Conservation (phyloP, 2,797 vertebrate genomes). For the Rhinophrynus dorsalis region DNA sequence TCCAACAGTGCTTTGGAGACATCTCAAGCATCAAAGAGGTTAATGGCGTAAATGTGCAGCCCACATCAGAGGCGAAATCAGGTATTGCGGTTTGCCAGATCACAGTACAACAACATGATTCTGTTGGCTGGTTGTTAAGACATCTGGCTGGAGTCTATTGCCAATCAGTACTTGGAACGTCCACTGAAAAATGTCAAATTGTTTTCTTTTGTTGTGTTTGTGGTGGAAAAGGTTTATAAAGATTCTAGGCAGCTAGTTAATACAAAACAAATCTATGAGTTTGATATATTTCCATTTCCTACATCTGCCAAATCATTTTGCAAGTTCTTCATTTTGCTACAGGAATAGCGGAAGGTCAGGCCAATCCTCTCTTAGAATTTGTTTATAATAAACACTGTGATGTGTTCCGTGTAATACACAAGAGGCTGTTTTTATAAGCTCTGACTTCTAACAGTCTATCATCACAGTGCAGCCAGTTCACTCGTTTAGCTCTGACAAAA, state of each 20-base stretch:
- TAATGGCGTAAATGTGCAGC: not conserved
- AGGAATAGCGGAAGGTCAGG: slow-evolving; percentile 12
- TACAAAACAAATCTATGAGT: slow-evolving; percentile 44
- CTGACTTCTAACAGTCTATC: slow-evolving; percentile 10
- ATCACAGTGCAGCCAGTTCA: not conserved
- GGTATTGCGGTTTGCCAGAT: not conserved
- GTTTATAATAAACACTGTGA: slow-evolving; percentile 30
- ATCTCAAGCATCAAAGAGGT: too few relatives aligned
- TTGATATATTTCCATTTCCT: slow-evolving; percentile 27
- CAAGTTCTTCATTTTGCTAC: slow-evolving; percentile 13
- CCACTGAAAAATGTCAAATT: slow-evolving; percentile 35
- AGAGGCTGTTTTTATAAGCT: slow-evolving; percentile 1
- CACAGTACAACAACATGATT: slow-evolving; percentile 29
- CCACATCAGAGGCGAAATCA: slow-evolving; percentile 16
- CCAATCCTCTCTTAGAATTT: slow-evolving; percentile 35
- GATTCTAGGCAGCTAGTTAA: slow-evolving; percentile 42
- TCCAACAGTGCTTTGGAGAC: too few relatives aligned
- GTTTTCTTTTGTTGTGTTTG: slow-evolving; percentile 50
- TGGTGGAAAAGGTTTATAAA: slow-evolving; percentile 41
- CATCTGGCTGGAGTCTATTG: slow-evolving; percentile 36
- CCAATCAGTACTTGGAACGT: slow-evolving; percentile 45
- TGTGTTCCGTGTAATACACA: not conserved
- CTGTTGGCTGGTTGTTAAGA: slow-evolving; percentile 25
- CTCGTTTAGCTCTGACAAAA: too few relatives aligned
- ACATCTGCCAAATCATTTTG: slow-evolving; percentile 29